Base-by-base conservation (phyloP, 2,113 vertebrate genomes). In the Carassius auratus region DNA sequence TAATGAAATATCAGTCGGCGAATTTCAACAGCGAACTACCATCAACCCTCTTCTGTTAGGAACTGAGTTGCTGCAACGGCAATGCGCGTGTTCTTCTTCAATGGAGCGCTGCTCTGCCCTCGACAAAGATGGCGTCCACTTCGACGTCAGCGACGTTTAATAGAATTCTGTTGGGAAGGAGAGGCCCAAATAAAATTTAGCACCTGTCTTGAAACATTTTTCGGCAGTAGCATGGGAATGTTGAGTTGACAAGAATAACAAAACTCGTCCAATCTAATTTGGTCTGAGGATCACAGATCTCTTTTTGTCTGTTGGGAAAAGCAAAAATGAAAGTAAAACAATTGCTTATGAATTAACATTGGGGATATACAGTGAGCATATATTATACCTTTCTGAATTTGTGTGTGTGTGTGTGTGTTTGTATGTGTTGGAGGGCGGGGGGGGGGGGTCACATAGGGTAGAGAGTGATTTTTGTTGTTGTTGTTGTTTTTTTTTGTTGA, bases 91-190 rank as follows among this genome's bases (percentile, higher is more conserved):
- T 94, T 94, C 95, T 94, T 96, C 96, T 96, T 97, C 95, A 97
- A 95, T 96, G 95, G 94, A 94, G 88, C 88, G 93, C 92, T 93
- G 95, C 95, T 93, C 94, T 96, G 96, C 96, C 96, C 96, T 96
- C 93, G 94, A 95, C 96, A 98, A 98, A 98, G 96, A 98, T 99
- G 97, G 97, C 97, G 95, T 96, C 93, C 93, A 90, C 93, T 95
- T 93, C 97, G 96, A 99, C 97, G 97, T 99, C 96, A 98, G 95
- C 95, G 94, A 95, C 97, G 97, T 98, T 97, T 97, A 97, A 97
- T 97, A 97, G 96, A 93, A 92, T 86, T 92, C 91, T 94, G 93
- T 88, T 87, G 91, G 88, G 91, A 9, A 17, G 74, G 61, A 13
- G 82, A 62, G 52, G 42, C 61, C 57, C 61, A 66, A 83, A 57